These are phyloP conservation scores for Scomber japonicus DNA, from an alignment of 2,113 vertebrate species.

Conservation along the genomic window DNA sequence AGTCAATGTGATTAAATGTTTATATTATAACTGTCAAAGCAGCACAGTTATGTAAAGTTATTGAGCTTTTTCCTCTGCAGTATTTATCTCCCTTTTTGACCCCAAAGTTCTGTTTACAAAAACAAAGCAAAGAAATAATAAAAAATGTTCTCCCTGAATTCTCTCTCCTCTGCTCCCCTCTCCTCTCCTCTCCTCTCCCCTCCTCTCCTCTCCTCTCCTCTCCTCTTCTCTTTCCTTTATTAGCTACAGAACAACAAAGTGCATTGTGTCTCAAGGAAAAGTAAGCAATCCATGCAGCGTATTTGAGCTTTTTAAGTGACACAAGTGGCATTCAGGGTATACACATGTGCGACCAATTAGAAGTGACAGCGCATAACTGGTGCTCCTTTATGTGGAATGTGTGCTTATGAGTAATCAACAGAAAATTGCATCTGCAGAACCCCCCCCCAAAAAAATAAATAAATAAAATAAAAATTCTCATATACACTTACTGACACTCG, in stretches of 20 bases:
- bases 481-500: constrained; percentile 9
- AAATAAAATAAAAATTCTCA: no score
- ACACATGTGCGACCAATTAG: no score
- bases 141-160: not conserved
- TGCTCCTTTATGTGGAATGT: not conserved
- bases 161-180: not conserved
- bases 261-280: not conserved
- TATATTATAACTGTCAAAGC: constrained; percentile 43
- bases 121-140: not conserved
- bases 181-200: no score
- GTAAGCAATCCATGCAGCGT: not conserved
- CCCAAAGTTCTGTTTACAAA: constrained; percentile 25
- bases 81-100: constrained; percentile 1
- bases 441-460: not conserved
- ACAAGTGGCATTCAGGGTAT: no score
- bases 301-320: not conserved
- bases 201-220: no score
- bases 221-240: no score
- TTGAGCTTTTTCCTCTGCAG: not conserved
- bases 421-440: constrained; percentile 40
- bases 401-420: constrained; percentile 23
- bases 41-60: constrained; percentile 28
- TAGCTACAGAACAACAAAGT: not conserved
- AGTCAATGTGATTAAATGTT: constrained; percentile 48
- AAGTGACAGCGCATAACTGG: no score